phyloP scores from a whole-genome alignment of 1,140 invertebrate species.

The Euschistus heros region DNA sequence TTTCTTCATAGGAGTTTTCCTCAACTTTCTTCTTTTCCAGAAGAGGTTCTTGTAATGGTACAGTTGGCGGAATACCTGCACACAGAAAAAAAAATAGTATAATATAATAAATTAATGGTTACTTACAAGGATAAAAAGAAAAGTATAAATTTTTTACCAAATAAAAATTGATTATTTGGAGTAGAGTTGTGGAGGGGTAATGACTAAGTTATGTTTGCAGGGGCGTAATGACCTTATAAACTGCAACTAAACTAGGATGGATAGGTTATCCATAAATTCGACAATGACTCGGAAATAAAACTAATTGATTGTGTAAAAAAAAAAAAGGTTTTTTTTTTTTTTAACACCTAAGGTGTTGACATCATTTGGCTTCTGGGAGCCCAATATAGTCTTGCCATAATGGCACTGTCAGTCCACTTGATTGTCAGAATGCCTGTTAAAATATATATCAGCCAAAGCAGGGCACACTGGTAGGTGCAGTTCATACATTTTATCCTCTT shows the following conservation, averaged over 20 bases:
- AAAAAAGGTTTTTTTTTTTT: too few species aligned
- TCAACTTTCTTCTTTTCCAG: constrained; percentile 15
- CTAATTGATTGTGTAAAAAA: too few species aligned
- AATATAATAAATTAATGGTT: background rate
- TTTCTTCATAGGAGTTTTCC: constrained; percentile 1
- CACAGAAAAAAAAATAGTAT: background rate
- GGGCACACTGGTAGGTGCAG: too few species aligned
- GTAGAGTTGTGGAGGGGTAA: background rate
- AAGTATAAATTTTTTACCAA: background rate
- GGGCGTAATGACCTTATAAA: background rate
- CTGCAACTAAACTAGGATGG: background rate
- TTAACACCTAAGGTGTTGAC: too few species aligned
- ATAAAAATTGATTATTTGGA: too few species aligned
- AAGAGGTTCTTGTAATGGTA: background rate
- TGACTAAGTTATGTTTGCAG: background rate
- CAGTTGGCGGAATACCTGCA: background rate
- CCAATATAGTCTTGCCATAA: too few species aligned
- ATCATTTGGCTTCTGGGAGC: too few species aligned
- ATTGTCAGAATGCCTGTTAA: too few species aligned
- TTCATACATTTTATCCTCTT: too few species aligned
- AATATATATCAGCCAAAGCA: too few species aligned
- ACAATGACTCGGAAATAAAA: too few species aligned
- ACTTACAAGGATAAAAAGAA: background rate
- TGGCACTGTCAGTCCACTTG: too few species aligned
- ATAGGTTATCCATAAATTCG: background rate